A percentile compares a stretch with the other conserved stretches of the same genome.
phyloP scores from a whole-genome alignment of 2,797 vertebrate species.

The Chrosomus eos region DNA sequence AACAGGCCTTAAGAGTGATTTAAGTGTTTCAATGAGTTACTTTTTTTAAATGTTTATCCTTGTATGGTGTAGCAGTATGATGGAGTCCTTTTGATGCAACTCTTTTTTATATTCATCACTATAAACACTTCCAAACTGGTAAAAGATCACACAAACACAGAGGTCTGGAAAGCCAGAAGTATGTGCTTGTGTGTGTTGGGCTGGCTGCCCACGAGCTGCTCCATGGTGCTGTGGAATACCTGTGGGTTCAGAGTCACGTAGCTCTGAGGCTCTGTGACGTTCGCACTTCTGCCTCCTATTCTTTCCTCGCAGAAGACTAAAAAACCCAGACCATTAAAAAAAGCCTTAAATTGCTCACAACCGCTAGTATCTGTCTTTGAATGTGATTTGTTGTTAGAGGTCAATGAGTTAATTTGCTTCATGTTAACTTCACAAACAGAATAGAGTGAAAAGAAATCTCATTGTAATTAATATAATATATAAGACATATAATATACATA shows the following conservation, averaged over 20 bases:
- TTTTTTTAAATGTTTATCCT: neutral
- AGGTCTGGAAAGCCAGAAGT: conserved; percentile 22
- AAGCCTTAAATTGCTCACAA: conserved; percentile 5
- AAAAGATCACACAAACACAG: conserved; percentile 9
- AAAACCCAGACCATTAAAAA: conserved; percentile 27
- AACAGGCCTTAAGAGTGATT: too few relatives aligned
- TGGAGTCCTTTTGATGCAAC: neutral
- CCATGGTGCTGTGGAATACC: conserved; percentile 35
- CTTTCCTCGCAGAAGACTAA: conserved; percentile 23
- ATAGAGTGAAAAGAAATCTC: neutral
- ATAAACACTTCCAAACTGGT: conserved; percentile 11
- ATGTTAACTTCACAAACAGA: neutral
- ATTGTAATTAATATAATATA: neutral
- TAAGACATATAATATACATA: neutral
- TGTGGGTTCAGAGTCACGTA: conserved; percentile 39
- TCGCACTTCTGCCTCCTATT: conserved; percentile 32
- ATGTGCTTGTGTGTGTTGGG: conserved; percentile 24
- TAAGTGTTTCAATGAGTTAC: neutral
- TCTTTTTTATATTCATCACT: neutral
- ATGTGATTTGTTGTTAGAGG: conserved; percentile 15
- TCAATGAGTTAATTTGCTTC: conserved; percentile 41
- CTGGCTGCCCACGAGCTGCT: conserved; percentile 9
- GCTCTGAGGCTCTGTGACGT: conserved; percentile 15
- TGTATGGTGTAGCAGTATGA: too few relatives aligned
- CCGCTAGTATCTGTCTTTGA: conserved; percentile 1